Evolutionary conservation across 2,888 invertebrate species (phyloP), one percentile per base, ranked within the genome.

Genomic region (Meghimatium bilineatum): DNA sequence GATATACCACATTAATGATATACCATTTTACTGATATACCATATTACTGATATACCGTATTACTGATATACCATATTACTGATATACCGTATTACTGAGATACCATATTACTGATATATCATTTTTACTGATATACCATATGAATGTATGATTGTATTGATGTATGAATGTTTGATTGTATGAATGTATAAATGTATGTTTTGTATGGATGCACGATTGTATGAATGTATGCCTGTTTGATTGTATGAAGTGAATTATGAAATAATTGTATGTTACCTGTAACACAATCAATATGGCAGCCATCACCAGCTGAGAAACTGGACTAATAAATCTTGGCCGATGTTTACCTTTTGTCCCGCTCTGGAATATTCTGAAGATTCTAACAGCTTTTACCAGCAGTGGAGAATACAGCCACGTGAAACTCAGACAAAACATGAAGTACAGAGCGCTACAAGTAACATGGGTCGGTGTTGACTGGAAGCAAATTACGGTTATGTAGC

Each of bases 321-420:
- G 77, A 38, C 87, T 86, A 72, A 88, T 80, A 34, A 87, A 85
- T 20, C 80, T 60, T 0, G 89, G 89, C 12, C 85, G 76, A 36
- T 77, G 84, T 23, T 84, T 87, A 23, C 86, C 86, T 52, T 85
- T 87, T 77, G 85, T 85, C 17, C 89, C 88, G 52, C 87, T 81
- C 29, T 87, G 86, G 69, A 90, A 90, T 44, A 90, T 89, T 32
- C 89, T 72, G 82, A 86, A 89, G 69, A 90, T 87, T n/a, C 89
- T 52, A 56, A 80, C 79, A 1, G 88, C 87, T 44, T 88, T 87
- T 14, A 87, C 88, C n/a, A 89, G 84, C 23, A 90, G 86, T 3
- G 90, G 88, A 0, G 86, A 85, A 79, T 88, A 89, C 32, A 88
- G 83, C 63, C 87, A 80, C 32, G 86, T 77, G 83, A 89, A 87